phyloP scores from a whole-genome alignment of 2,113 vertebrate species.

The Oophaga pumilio region DNA sequence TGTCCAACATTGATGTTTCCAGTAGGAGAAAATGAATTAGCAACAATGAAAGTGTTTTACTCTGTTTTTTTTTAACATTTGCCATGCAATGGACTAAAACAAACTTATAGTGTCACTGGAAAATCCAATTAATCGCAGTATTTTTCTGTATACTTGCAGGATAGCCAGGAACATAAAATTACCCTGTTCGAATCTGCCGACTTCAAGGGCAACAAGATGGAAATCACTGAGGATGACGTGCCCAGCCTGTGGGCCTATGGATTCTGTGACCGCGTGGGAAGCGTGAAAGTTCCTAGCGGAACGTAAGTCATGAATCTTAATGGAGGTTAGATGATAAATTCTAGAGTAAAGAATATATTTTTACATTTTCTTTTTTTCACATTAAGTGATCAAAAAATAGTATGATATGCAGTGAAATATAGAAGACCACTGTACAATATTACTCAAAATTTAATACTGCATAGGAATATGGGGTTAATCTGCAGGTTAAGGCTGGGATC shows the following conservation, averaged over 20 bases:
- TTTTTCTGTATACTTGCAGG: conserved; percentile 69
- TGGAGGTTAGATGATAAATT: background rate
- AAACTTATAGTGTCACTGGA: background rate
- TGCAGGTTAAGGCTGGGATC: too few species aligned
- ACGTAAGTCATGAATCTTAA: conserved; percentile 74
- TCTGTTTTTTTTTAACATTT: background rate
- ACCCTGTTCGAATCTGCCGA: conserved; percentile 86
- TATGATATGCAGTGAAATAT: background rate
- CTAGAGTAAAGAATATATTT: too few species aligned
- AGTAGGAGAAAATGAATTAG: background rate
- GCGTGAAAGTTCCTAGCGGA: conserved; percentile 87
- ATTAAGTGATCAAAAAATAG: background rate
- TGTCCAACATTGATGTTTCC: background rate
- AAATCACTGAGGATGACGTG: conserved; percentile 90
- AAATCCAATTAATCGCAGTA: background rate
- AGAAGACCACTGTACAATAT: background rate
- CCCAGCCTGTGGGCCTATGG: conserved; percentile 92
- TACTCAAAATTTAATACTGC: background rate
- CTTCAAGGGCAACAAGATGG: conserved; percentile 97
- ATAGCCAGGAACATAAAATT: conserved; percentile 89
- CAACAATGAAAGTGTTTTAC: background rate
- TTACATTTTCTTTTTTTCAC: background rate
- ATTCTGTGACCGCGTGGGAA: conserved; percentile 93
- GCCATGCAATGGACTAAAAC: background rate
- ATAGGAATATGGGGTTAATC: background rate